A percentile compares a stretch with the other conserved stretches of the same genome.
Conservation (phyloP, 1,140 invertebrate species). For the Druon quercuslanigerum region DNA sequence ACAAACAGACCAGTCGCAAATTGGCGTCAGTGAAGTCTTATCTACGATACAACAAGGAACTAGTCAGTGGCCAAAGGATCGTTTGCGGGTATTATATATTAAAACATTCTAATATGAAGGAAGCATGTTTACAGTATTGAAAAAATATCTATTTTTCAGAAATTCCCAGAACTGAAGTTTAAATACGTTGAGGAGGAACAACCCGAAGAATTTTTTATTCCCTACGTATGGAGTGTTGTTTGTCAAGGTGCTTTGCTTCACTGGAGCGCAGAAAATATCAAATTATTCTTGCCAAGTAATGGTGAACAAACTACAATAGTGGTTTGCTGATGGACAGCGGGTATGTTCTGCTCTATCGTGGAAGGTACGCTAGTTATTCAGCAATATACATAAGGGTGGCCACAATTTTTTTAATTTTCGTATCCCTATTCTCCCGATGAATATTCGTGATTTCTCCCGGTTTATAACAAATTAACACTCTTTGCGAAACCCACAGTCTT, state of each 20-base stretch:
- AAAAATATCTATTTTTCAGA: slow-evolving; percentile 78
- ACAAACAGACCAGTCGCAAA: slow-evolving; percentile 78
- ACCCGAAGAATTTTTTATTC: slow-evolving; percentile 99
- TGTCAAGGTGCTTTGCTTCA: slow-evolving; percentile 87
- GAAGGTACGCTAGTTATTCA: background rate
- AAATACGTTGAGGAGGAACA: slow-evolving; percentile 99
- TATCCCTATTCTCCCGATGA: too few relatives aligned
- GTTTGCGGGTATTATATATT: slow-evolving; percentile 83
- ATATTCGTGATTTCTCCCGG: too few relatives aligned
- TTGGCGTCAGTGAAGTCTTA: slow-evolving; percentile 91
- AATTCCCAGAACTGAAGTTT: slow-evolving; percentile 99
- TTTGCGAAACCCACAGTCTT: too few relatives aligned
- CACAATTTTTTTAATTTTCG: too few relatives aligned
- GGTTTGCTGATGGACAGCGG: slow-evolving; percentile 70
- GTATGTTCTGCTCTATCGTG: background rate
- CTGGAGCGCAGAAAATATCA: slow-evolving; percentile 82
- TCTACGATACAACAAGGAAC: slow-evolving; percentile 91
- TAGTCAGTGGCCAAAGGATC: slow-evolving; percentile 92
- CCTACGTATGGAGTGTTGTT: slow-evolving; percentile 97
- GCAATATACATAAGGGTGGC: too few relatives aligned
- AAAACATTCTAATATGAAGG: background rate
- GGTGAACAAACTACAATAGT: slow-evolving; percentile 70
- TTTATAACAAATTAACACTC: too few relatives aligned
- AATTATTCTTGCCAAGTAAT: slow-evolving; percentile 70
- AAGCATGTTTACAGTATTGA: slow-evolving; percentile 33